These are phyloP conservation scores for Andrena fulva DNA, from an alignment of 2,888 invertebrate genomes.

Conservation along the genomic window DNA sequence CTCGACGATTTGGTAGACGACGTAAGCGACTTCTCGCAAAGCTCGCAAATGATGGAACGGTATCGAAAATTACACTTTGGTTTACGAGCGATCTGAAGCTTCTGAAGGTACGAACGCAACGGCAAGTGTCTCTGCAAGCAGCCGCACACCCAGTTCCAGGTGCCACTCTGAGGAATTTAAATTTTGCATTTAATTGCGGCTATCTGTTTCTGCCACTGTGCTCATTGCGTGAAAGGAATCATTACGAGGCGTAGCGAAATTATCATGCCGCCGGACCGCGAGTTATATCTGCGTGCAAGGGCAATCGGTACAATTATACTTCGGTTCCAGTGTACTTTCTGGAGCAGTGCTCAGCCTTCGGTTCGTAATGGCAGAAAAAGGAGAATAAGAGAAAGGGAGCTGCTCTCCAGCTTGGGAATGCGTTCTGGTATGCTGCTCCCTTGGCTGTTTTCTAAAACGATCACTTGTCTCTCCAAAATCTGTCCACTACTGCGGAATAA, in stretches of 20 bases:
- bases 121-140: not conserved
- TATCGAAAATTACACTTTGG: no score
- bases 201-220: conserved; percentile 24
- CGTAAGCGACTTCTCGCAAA: no score
- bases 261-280: conserved; percentile 40
- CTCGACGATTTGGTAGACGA: no score
- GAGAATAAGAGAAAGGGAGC: conserved; percentile 35
- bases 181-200: conserved; percentile 49
- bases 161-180: conserved; percentile 15
- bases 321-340: conserved; percentile 57
- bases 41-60: no score
- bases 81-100: no score
- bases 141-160: not conserved
- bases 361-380: not conserved
- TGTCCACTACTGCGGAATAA: not conserved
- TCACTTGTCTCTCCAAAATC: not conserved
- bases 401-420: conserved; percentile 12
- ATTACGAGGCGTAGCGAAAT: conserved; percentile 51
- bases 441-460: conserved; percentile 5
- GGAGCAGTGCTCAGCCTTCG: conserved; percentile 36
- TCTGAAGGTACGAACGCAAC: not conserved
- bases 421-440: conserved; percentile 15
- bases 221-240: conserved; percentile 39
- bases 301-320: conserved; percentile 61
- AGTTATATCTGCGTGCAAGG: conserved; percentile 43